These are phyloP conservation scores for Danaus plexippus DNA, from an alignment of 1,140 invertebrate genomes.

Conservation along the genomic window DNA sequence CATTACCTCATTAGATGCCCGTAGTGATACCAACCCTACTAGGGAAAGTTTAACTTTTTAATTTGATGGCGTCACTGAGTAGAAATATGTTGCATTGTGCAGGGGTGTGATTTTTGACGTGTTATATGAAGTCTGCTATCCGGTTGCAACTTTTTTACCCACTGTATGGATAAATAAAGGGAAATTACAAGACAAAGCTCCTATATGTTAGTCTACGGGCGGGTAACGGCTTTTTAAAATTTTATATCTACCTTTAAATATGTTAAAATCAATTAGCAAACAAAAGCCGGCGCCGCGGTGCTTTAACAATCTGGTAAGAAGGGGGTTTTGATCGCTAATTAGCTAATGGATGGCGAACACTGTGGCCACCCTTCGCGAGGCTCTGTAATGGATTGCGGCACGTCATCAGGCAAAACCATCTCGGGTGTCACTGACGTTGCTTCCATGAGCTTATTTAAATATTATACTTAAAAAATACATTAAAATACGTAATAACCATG, in stretches of 20 bases:
- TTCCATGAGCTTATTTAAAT: no score
- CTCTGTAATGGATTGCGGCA: slow-evolving; percentile 61
- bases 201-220: no score
- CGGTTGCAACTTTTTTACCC: no score
- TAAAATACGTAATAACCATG: no score
- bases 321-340: slow-evolving; percentile 59
- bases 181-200: no score
- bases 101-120: slow-evolving; percentile 52
- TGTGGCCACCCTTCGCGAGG: slow-evolving; percentile 24
- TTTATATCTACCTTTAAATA: no score
- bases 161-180: no score
- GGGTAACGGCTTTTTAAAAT: no score
- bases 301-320: slow-evolving; percentile 62
- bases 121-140: no score
- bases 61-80: slow-evolving; percentile 51
- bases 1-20: slow-evolving; percentile 60
- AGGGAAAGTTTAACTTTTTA: slow-evolving; percentile 59
- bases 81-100: slow-evolving; percentile 37
- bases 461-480: no score
- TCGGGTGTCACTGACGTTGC: slow-evolving; percentile 40
- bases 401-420: slow-evolving; percentile 42
- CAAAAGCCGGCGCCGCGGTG: slow-evolving; percentile 32
- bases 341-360: slow-evolving; percentile 49
- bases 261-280: slow-evolving; percentile 44
- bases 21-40: slow-evolving; percentile 41